These are phyloP conservation scores for Sigmodon hispidus DNA, from an alignment of 2,113 vertebrate genomes.

Conservation along the genomic window DNA sequence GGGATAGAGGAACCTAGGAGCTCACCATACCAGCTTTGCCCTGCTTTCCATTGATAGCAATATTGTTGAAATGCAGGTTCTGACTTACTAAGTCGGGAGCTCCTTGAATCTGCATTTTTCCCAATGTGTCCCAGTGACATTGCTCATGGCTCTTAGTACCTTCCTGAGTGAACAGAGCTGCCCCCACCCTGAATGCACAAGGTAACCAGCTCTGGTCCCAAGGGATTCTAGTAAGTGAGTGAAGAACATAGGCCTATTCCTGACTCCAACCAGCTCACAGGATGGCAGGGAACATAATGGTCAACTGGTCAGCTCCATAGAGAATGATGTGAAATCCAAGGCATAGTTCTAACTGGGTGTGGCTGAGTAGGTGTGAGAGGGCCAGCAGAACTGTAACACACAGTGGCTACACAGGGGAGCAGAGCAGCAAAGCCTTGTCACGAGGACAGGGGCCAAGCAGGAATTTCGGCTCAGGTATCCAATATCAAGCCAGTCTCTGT, in stretches of 20 bases:
- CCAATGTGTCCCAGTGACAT: background rate
- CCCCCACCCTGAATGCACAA: accelerated
- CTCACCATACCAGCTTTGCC: background rate
- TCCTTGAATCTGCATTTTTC: background rate
- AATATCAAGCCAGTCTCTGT: background rate
- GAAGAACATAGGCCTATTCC: background rate
- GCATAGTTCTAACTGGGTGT: background rate
- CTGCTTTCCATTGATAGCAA: background rate
- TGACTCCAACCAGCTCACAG: accelerated
- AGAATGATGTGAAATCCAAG: background rate
- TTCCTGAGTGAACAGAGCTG: background rate
- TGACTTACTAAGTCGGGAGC: background rate
- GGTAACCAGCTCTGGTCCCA: background rate
- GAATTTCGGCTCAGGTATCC: accelerated
- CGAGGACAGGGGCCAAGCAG: background rate
- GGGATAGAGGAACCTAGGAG: too few relatives aligned
- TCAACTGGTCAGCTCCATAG: background rate
- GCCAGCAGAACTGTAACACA: background rate
- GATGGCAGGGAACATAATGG: too few relatives aligned
- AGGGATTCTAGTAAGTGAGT: background rate
- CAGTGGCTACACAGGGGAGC: background rate
- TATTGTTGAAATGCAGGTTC: background rate
- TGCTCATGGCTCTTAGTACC: background rate
- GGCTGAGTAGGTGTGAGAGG: background rate
- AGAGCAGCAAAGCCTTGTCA: background rate